Percentiles rank a stretch among this genome's conserved stretches.
phyloP scores from a whole-genome alignment of 1,140 invertebrate species.

The Pentalonia nigronervosa region DNA sequence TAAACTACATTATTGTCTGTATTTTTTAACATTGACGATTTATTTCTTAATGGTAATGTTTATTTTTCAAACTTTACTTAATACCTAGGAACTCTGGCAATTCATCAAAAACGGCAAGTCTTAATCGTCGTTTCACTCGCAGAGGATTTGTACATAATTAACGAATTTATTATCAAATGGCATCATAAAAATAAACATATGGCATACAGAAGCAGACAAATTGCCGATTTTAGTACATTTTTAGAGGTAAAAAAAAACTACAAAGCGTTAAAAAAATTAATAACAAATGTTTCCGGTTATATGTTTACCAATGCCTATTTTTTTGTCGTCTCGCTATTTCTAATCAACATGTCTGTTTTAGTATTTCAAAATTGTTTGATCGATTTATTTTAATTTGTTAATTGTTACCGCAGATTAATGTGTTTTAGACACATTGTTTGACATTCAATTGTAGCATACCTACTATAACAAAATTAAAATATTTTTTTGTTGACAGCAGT shows the following conservation, averaged over 20 bases:
- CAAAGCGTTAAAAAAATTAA: neutral
- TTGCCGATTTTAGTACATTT: neutral
- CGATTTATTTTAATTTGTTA: neutral
- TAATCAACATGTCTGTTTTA: neutral
- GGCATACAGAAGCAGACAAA: neutral
- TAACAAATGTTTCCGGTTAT: constrained; percentile 1
- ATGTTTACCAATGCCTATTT: neutral
- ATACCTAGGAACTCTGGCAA: neutral
- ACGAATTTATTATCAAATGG: neutral
- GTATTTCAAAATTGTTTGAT: neutral
- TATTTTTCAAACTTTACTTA: constrained; percentile 16
- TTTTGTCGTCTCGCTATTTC: neutral
- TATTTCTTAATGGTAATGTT: neutral
- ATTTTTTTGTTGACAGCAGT: neutral
- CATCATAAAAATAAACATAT: neutral
- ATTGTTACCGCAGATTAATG: neutral
- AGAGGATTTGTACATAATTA: neutral
- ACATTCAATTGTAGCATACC: neutral
- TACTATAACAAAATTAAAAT: neutral
- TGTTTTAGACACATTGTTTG: neutral
- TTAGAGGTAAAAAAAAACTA: neutral
- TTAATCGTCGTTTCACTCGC: neutral
- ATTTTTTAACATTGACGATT: neutral
- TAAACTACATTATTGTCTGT: neutral
- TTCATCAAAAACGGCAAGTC: neutral